A percentile compares a stretch with the other conserved stretches of the same genome.
These are phyloP conservation scores for Entelurus aequoreus DNA, from an alignment of 2,113 vertebrate species.

Conservation along the genomic window DNA sequence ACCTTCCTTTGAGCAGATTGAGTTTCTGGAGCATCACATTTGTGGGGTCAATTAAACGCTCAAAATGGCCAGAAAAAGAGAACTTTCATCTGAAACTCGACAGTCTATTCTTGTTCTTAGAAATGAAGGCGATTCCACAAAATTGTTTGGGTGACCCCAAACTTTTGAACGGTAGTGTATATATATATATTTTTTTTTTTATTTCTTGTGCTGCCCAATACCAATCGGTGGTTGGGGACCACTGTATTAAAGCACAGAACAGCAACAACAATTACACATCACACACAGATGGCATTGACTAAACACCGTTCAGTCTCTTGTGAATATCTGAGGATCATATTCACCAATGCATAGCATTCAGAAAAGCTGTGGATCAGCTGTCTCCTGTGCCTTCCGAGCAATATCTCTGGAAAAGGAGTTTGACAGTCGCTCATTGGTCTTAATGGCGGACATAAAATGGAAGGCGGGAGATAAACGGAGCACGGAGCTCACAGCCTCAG, in stretches of 20 bases:
- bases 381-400: slow-evolving; percentile 15
- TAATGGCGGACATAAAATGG: slow-evolving; percentile 42
- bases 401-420: slow-evolving; percentile 30
- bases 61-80: too few relatives aligned
- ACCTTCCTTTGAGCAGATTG: too few relatives aligned
- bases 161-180: too few relatives aligned
- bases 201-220: too few relatives aligned
- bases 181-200: too few relatives aligned
- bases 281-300: slow-evolving; percentile 5
- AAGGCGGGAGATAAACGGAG: slow-evolving; percentile 39
- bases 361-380: not conserved
- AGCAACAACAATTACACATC: slow-evolving; percentile 10
- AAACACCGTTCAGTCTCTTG: slow-evolving; percentile 9
- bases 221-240: too few relatives aligned
- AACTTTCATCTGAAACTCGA: too few relatives aligned
- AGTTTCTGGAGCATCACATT: too few relatives aligned
- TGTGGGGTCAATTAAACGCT: too few relatives aligned
- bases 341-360: slow-evolving; percentile 9
- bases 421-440: slow-evolving; percentile 49
- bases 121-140: too few relatives aligned
- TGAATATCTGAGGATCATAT: slow-evolving; percentile 19
- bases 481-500: slow-evolving; percentile 38
- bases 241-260: slow-evolving; percentile 6
- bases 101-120: too few relatives aligned
- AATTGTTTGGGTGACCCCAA: too few relatives aligned